Conservation (phyloP, 1,140 invertebrate genomes). For the Lasioglossum albipes region DNA sequence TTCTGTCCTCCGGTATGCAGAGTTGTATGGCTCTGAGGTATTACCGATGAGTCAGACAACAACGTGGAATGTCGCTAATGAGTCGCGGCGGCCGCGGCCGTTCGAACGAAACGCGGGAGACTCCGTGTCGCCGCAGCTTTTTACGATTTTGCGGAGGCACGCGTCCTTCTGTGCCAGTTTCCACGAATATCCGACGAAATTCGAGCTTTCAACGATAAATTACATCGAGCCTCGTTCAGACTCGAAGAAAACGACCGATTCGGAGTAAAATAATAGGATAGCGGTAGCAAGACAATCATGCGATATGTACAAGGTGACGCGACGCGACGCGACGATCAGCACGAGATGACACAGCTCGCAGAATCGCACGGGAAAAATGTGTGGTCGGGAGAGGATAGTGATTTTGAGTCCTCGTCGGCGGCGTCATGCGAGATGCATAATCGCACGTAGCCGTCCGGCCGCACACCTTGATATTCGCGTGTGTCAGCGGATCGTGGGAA, state of each 20-base stretch:
- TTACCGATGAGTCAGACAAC: conserved; percentile 68
- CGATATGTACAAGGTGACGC: no score
- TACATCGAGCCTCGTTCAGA: no score
- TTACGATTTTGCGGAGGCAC: not conserved
- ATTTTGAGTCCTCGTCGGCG: no score
- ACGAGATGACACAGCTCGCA: no score
- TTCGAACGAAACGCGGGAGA: conserved; percentile 44
- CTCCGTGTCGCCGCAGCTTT: conserved; percentile 11
- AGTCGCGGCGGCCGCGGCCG: conserved; percentile 49
- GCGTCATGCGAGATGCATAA: conserved; percentile 57
- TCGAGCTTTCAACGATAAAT: no score
- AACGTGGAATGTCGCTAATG: conserved; percentile 72
- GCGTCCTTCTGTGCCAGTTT: not conserved
- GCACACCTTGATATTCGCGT: conserved; percentile 73
- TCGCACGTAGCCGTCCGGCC: conserved; percentile 31
- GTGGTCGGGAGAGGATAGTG: no score
- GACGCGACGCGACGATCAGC: no score
- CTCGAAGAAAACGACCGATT: no score
- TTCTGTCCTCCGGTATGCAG: conserved; percentile 61
- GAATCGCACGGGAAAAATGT: no score
- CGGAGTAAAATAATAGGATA: no score
- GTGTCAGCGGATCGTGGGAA: conserved; percentile 72
- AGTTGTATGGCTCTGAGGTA: conserved; percentile 56
- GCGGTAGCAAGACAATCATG: no score
- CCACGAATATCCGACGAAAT: no score